These are phyloP conservation scores for Lissonota sp. DNA, from an alignment of 2,888 invertebrate species.

Conservation along the genomic window DNA sequence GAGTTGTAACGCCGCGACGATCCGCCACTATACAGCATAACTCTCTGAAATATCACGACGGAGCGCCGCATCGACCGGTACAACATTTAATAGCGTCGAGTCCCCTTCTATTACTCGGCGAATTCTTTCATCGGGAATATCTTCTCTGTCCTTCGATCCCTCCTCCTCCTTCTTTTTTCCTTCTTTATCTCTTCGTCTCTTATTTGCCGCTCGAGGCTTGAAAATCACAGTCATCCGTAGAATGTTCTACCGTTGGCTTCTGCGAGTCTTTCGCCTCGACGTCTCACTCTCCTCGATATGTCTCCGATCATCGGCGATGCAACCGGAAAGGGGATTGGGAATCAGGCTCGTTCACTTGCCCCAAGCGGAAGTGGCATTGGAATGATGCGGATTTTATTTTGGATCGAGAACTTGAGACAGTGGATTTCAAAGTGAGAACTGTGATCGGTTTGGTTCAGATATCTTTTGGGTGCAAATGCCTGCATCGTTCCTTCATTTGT, in stretches of 20 bases:
- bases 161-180: conserved; percentile 50
- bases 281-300: neutral
- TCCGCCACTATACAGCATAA: conserved; percentile 33
- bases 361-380: too few relatives aligned
- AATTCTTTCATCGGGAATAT: conserved; percentile 78
- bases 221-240: conserved; percentile 58
- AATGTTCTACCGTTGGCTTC: conserved; percentile 39
- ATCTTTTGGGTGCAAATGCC: too few relatives aligned
- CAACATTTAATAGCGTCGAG: conserved; percentile 76
- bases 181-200: conserved; percentile 62
- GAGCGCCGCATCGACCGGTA: conserved; percentile 56
- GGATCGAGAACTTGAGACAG: too few relatives aligned
- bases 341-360: too few relatives aligned
- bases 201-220: conserved; percentile 54
- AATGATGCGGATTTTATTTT: too few relatives aligned
- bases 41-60: conserved; percentile 50
- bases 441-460: too few relatives aligned
- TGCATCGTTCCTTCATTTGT: too few relatives aligned
- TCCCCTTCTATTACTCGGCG: conserved; percentile 80
- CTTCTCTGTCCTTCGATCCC: conserved; percentile 45
- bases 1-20: conserved; percentile 42
- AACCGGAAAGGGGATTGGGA: too few relatives aligned
- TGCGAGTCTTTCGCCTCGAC: conserved; percentile 5
- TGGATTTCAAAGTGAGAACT: too few relatives aligned
- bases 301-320: too few relatives aligned